A percentile compares a stretch with the other conserved stretches of the same genome.
phyloP scores from a whole-genome alignment of 64 coral and sea anemone genomes.

The Montipora sp. region DNA sequence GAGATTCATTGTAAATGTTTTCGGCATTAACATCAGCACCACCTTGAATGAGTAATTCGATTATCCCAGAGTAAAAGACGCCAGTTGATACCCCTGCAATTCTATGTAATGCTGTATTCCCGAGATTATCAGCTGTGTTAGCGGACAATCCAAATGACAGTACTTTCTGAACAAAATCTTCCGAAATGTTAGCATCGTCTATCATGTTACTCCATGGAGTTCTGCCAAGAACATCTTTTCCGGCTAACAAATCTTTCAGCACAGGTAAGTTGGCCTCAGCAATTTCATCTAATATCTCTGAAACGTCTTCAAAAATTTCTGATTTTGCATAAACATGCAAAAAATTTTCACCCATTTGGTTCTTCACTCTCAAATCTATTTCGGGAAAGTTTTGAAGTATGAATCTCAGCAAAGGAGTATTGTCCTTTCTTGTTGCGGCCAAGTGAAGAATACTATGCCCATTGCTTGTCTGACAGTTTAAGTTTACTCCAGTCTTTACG shows the following conservation, averaged over 20 bases:
- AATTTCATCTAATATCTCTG: conserved; percentile 6
- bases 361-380: neutral
- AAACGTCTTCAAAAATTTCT: conserved; percentile 30
- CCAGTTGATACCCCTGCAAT: conserved; percentile 27
- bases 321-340: conserved; percentile 14
- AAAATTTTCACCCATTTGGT: conserved; percentile 28
- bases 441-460: conserved; percentile 12
- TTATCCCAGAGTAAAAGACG: neutral
- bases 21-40: conserved; percentile 4
- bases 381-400: neutral
- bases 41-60: conserved; percentile 21
- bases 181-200: conserved; percentile 36
- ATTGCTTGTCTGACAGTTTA: conserved; percentile 16
- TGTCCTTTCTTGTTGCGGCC: neutral
- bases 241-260: neutral
- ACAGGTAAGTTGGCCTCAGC: neutral
- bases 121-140: conserved; percentile 37
- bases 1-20: conserved; percentile 48
- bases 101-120: conserved; percentile 51
- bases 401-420: conserved; percentile 18
- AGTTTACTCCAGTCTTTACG: neutral
- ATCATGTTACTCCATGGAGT: conserved; percentile 22
- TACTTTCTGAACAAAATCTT: conserved; percentile 15
- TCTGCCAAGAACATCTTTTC: neutral
- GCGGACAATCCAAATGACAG: conserved; percentile 45